Evolutionary conservation across 2,797 vertebrate genomes (phyloP).

Genomic region (Leptodactylus fallax): DNA sequence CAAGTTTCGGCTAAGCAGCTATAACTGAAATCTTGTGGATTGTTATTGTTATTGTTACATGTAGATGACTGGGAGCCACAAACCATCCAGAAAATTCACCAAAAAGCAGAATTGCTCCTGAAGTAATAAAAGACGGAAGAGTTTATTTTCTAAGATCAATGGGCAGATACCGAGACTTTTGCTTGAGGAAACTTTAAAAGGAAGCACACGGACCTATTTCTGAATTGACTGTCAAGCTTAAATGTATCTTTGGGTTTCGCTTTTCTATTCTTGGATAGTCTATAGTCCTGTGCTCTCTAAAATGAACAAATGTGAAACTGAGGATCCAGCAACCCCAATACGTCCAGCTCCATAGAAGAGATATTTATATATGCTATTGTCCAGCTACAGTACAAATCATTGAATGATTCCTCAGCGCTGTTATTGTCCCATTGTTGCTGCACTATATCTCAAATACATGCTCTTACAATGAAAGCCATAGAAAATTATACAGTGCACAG

Average conservation of each 20-base stretch:
- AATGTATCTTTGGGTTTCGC: not conserved
- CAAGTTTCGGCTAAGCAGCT: conserved; percentile 46
- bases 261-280: conserved; percentile 5
- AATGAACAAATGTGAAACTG: conserved; percentile 1
- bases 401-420: not conserved
- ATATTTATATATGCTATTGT: not conserved
- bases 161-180: conserved; percentile 29
- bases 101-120: conserved; percentile 33
- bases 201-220: conserved; percentile 25
- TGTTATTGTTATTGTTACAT: too few relatives aligned
- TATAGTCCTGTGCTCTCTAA: conserved; percentile 6
- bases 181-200: conserved; percentile 51
- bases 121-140: conserved; percentile 43
- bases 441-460: not conserved
- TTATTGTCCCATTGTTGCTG: not conserved
- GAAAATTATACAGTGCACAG: not conserved
- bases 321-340: not conserved
- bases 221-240: conserved; percentile 14
- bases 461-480: not conserved
- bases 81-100: conserved; percentile 46
- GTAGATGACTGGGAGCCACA: conserved; percentile 47
- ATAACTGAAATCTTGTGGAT: conserved; percentile 58
- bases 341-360: not conserved
- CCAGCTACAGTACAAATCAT: not conserved
- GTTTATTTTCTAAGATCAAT: conserved; percentile 50